Conservation (phyloP, 2,797 vertebrate species). For the Mycteria americana region DNA sequence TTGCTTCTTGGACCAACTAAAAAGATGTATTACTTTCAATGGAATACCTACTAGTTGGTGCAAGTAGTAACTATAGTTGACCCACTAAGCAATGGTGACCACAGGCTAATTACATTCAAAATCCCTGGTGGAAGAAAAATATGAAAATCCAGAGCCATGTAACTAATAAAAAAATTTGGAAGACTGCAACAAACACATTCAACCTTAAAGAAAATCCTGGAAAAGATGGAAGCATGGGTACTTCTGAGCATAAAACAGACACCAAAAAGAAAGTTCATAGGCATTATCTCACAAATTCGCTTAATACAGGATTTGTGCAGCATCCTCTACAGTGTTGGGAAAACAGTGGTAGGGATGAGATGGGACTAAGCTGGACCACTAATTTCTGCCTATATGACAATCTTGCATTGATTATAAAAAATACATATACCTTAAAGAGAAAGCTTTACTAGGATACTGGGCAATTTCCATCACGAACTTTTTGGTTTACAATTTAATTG, state of each 20-base stretch:
- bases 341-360: background rate
- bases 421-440: background rate
- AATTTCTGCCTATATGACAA: background rate
- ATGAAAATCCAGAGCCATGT: background rate
- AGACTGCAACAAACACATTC: background rate
- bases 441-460: background rate
- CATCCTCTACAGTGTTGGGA: background rate
- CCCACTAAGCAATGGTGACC: background rate
- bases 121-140: background rate
- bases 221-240: background rate
- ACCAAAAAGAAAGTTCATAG: background rate
- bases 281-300: background rate
- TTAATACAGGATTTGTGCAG: background rate
- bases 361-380: background rate
- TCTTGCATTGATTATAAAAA: background rate
- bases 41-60: background rate
- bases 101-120: background rate
- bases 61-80: background rate
- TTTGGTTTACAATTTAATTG: background rate
- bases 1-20: background rate
- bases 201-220: background rate
- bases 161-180: background rate
- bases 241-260: background rate
- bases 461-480: background rate
- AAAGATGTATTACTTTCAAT: background rate